These are phyloP conservation scores for Globicephala melas DNA, from an alignment of 2,113 vertebrate species.

Conservation along the genomic window DNA sequence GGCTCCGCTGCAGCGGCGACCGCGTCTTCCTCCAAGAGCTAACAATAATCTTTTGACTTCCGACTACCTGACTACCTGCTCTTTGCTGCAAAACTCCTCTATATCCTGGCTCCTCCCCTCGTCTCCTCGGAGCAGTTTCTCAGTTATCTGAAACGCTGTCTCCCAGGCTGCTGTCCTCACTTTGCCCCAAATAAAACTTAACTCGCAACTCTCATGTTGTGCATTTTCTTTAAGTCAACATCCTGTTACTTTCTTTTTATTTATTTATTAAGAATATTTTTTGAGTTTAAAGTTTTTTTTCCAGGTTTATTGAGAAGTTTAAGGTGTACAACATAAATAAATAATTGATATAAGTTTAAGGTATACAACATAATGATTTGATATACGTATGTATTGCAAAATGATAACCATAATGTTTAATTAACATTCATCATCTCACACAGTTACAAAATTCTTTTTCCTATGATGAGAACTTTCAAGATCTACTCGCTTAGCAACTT, in stretches of 20 bases:
- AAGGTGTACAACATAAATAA: not conserved
- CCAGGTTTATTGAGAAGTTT: not conserved
- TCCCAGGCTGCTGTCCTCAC: no score
- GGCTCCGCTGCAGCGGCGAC: not conserved
- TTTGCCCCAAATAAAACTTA: no score
- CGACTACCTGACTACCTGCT: no score
- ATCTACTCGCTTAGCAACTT: not conserved
- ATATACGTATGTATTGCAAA: not conserved
- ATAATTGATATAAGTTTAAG: not conserved
- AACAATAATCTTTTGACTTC: no score
- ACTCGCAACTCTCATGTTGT: no score
- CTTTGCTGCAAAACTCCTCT: no score
- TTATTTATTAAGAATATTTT: not conserved
- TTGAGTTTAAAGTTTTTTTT: not conserved
- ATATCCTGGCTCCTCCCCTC: no score
- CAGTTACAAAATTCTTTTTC: not conserved
- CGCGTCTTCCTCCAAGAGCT: not conserved
- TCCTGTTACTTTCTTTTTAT: not conserved
- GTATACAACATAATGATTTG: not conserved
- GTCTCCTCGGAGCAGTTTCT: no score
- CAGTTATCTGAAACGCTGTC: no score
- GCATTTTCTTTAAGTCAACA: no score
- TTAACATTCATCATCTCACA: not conserved
- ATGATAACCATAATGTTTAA: not conserved
- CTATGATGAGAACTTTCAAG: not conserved